These are phyloP conservation scores for Semotilus atromaculatus DNA, from an alignment of 2,797 vertebrate genomes.

Conservation along the genomic window DNA sequence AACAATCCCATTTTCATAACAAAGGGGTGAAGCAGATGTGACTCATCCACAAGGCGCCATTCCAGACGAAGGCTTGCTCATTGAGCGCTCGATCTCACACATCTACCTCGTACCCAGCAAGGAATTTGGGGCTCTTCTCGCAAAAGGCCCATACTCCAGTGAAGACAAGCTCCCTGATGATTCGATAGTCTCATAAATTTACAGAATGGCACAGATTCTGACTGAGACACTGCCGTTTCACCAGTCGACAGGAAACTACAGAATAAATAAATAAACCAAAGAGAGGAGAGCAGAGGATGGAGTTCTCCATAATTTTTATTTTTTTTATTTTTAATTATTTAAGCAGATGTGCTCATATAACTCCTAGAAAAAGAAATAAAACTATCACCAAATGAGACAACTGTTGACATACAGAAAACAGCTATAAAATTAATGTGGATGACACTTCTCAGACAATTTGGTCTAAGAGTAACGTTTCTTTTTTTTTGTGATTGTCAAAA, in stretches of 20 bases:
- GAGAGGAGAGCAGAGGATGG: not conserved
- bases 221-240: conserved; percentile 43
- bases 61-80: conserved; percentile 22
- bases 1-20: conserved; percentile 42
- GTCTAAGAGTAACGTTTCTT: not conserved
- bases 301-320: not conserved
- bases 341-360: not conserved
- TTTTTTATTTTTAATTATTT: too few species aligned
- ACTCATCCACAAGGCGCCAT: conserved; percentile 29
- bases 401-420: conserved; percentile 13
- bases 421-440: not conserved
- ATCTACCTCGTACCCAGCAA: not conserved
- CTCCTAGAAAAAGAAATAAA: not conserved
- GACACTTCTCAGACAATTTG: not conserved
- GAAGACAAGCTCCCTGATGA: conserved; percentile 47
- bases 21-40: conserved; percentile 49
- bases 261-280: conserved; percentile 7
- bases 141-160: conserved; percentile 29
- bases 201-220: conserved; percentile 33
- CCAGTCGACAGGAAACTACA: conserved; percentile 38
- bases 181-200: conserved; percentile 43
- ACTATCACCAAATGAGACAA: not conserved
- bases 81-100: conserved; percentile 7
- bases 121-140: conserved; percentile 13
- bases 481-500: too few species aligned